Base-by-base conservation (phyloP, 1,140 invertebrate species). In the Xylocopa sonorina region DNA sequence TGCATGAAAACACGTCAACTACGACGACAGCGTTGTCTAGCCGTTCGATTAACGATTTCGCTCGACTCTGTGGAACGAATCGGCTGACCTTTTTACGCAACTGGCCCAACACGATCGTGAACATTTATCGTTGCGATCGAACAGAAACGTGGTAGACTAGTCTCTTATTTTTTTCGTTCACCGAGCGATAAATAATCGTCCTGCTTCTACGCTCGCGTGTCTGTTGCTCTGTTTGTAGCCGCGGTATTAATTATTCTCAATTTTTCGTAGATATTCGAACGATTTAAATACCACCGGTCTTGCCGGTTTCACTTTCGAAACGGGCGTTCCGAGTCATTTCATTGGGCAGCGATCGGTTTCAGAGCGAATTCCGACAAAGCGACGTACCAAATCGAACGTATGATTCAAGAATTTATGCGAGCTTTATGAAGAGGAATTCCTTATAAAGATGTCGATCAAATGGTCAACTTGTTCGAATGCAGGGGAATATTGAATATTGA, bases 391-490 rank as follows among this genome's bases (percentile, higher is more conserved):
- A 68, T 71, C 14, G 60, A 16, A 38, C 29, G 46, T 51, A 53
- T 29, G 18, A 67, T 38, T 38, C 12, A 16, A 57, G 9, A n/a
- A 78, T 71, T 71, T 77, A 69, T 77, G 3, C 27, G 3, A 24
- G 24, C 3, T 58, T 77, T 50, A 68, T 69, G 9, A 32, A 78
- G 16, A 51, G 46, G 32, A 27, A 32, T 60, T 48, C n/a, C 27
- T 50, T 50, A 38, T 38, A 58, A 29, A 69, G 74, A 38, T 69
- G 75, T 78, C 66, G 9, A 78, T 78, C 66, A 78, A 60, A 60
- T 18, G 24, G 48, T 32, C 43, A 16, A 18, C 3, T 68, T 41
- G 32, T 3, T 16, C 29, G 14, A 12, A 27, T 9, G 21, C 12
- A 57, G 27, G 38, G 50, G 62, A 34, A 27, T 50, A 55, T 64